phyloP scores from a whole-genome alignment of 2,113 vertebrate species.

The Engystomops pustulosus region DNA sequence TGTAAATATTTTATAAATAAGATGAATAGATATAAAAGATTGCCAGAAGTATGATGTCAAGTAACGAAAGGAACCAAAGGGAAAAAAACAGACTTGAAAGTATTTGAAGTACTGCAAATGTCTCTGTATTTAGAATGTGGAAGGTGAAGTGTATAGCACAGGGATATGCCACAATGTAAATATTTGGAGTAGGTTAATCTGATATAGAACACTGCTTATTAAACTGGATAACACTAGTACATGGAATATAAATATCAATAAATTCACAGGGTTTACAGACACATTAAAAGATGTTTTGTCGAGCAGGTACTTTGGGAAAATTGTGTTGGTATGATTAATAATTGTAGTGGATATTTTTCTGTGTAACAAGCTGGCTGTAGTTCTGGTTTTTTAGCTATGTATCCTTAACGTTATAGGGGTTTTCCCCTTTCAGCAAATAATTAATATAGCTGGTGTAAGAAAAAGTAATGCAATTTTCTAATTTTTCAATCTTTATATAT shows the following conservation, averaged over 20 bases:
- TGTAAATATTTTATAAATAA: constrained; percentile 53
- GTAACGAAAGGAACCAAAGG: constrained; percentile 8
- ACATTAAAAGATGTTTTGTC: not conserved
- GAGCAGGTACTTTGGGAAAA: constrained; percentile 30
- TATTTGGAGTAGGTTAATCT: constrained; percentile 46
- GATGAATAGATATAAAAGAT: constrained; percentile 42
- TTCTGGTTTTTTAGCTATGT: not conserved
- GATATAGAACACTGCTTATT: constrained; percentile 50
- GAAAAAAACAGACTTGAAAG: constrained; percentile 28
- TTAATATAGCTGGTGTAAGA: no score
- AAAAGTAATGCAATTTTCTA: no score
- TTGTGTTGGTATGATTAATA: not conserved
- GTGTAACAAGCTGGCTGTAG: not conserved
- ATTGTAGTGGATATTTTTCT: not conserved
- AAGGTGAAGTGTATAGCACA: constrained; percentile 43
- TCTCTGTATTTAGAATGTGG: constrained; percentile 33
- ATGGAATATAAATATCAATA: constrained; percentile 55
- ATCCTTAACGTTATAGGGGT: no score
- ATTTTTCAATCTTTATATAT: no score
- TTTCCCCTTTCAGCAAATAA: no score
- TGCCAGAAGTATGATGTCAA: constrained; percentile 31
- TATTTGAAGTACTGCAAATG: constrained; percentile 40
- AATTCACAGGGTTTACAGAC: constrained; percentile 29
- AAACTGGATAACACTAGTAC: constrained; percentile 54
- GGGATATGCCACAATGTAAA: constrained; percentile 52